A percentile compares a stretch with the other conserved stretches of the same genome.
phyloP scores from a whole-genome alignment of 1,140 invertebrate species.

The Hylyphantes graminicola region DNA sequence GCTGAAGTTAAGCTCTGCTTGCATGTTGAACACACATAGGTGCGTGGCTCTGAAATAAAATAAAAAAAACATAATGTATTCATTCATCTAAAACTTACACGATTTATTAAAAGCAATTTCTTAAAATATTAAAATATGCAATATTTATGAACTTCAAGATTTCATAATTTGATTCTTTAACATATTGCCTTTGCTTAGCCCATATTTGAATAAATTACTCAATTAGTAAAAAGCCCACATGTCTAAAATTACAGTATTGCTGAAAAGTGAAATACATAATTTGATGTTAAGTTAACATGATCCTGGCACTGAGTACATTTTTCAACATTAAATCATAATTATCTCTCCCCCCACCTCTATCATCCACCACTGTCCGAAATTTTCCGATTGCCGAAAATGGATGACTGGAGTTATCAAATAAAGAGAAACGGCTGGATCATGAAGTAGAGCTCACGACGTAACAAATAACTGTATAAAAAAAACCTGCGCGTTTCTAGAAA shows the following conservation, averaged over 20 bases:
- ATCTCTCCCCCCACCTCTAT: not conserved
- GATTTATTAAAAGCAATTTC: not conserved
- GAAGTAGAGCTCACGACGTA: slow-evolving; percentile 51
- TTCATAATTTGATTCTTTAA: not conserved
- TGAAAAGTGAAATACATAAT: too few relatives aligned
- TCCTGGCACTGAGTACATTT: too few relatives aligned
- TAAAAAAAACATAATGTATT: slow-evolving; percentile 45
- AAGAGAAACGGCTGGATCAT: slow-evolving; percentile 39
- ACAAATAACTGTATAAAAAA: slow-evolving; percentile 9
- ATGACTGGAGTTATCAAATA: slow-evolving; percentile 58
- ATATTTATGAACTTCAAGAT: not conserved
- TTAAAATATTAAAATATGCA: not conserved
- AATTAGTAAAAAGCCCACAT: not conserved
- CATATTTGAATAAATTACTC: too few relatives aligned
- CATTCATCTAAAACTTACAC: not conserved
- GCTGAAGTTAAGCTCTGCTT: slow-evolving; percentile 89
- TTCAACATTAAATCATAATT: slow-evolving; percentile 1
- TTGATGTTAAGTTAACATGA: too few relatives aligned
- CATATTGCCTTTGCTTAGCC: not conserved
- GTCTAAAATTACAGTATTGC: not conserved
- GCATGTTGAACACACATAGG: slow-evolving; percentile 94
- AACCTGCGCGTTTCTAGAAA: slow-evolving; percentile 32
- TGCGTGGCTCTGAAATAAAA: slow-evolving; percentile 88
- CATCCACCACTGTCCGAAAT: slow-evolving; percentile 19
- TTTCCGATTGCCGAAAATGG: slow-evolving; percentile 46